These are phyloP conservation scores for Ginglymostoma cirratum DNA, from an alignment of 2,113 vertebrate genomes.

Conservation along the genomic window DNA sequence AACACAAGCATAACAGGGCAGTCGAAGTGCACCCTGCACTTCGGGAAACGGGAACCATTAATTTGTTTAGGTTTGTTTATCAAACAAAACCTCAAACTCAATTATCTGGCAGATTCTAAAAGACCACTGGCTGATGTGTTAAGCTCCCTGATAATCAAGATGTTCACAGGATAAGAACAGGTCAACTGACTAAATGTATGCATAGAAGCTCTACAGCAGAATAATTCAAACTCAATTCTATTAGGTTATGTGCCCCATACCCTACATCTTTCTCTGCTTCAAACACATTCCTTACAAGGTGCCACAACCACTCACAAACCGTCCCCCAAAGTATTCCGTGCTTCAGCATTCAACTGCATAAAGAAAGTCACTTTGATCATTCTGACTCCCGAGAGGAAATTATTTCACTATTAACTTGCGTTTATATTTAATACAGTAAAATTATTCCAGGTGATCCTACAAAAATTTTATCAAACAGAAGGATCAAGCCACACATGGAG, in stretches of 20 bases:
- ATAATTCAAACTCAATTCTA: neutral
- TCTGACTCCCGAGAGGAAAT: neutral
- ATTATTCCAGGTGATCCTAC: neutral
- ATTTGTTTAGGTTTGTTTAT: neutral
- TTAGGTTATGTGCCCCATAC: neutral
- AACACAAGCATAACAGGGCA: neutral
- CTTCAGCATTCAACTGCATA: neutral
- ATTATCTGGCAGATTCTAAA: neutral
- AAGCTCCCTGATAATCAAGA: neutral
- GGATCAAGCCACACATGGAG: neutral
- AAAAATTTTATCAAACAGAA: neutral
- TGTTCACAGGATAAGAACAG: neutral
- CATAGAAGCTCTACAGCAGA: neutral
- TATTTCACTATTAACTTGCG: neutral
- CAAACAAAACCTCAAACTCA: neutral
- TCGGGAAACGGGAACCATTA: neutral
- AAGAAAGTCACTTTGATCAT: neutral
- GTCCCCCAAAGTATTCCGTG: neutral
- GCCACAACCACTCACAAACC: neutral
- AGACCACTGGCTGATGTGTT: neutral
- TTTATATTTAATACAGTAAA: neutral
- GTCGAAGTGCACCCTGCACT: neutral
- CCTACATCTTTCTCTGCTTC: neutral
- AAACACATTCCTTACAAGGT: conserved; percentile 1
- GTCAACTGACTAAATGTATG: neutral